These are phyloP conservation scores for Pectinophora gossypiella DNA, from an alignment of 1,140 invertebrate genomes.

Conservation along the genomic window DNA sequence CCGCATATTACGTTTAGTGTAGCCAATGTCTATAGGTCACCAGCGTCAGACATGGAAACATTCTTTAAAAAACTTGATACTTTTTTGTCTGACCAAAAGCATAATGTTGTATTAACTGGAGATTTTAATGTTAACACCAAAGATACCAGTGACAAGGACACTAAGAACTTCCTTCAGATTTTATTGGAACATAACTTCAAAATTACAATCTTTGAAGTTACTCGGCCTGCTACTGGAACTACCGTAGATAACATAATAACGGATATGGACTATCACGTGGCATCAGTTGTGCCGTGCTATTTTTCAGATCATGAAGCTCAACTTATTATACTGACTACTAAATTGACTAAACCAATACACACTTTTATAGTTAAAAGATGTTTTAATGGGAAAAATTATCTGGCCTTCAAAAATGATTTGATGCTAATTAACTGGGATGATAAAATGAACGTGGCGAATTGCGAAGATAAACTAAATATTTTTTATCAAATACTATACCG, in stretches of 20 bases:
- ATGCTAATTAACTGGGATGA: not conserved
- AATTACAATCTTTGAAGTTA: too few relatives aligned
- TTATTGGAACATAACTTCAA: too few relatives aligned
- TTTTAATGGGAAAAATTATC: not conserved
- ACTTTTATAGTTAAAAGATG: not conserved
- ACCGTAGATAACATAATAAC: not conserved
- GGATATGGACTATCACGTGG: not conserved
- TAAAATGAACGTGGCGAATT: not conserved
- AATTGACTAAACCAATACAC: not conserved
- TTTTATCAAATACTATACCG: conserved; percentile 1
- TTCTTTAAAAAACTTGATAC: too few relatives aligned
- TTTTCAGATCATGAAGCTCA: conserved; percentile 1
- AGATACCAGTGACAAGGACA: not conserved
- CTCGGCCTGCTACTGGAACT: not conserved
- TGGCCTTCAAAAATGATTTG: not conserved
- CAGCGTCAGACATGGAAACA: not conserved
- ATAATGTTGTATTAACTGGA: too few relatives aligned
- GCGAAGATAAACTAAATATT: not conserved
- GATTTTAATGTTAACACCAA: too few relatives aligned
- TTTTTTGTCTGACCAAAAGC: too few relatives aligned
- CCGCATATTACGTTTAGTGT: not conserved
- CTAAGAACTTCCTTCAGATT: not conserved
- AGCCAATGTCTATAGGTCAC: not conserved
- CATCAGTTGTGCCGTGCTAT: not conserved
- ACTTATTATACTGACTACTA: not conserved